phyloP scores from a whole-genome alignment of 2,113 vertebrate species.

The Heptranchias perlo region DNA sequence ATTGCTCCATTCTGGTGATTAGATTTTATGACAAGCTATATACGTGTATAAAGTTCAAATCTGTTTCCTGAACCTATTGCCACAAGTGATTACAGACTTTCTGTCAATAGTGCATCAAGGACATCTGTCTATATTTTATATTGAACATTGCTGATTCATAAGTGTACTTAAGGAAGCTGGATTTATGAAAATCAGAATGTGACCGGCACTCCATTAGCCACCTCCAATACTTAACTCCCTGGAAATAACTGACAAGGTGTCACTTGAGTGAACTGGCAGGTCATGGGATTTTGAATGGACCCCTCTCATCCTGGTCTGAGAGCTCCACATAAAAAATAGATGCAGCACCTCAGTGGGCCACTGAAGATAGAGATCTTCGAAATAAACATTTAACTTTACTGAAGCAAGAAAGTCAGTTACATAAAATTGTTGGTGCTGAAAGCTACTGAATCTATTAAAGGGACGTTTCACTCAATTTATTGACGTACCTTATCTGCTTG shows the following conservation, averaged over 20 bases:
- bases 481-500: not conserved
- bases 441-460: not conserved
- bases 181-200: not conserved
- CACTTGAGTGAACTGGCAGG: not conserved
- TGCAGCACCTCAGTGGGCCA: not conserved
- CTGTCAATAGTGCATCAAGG: not conserved
- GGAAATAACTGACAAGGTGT: not conserved
- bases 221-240: not conserved
- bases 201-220: constrained; percentile 1
- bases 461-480: not conserved
- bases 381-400: not conserved
- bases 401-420: not conserved
- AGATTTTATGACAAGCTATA: not conserved
- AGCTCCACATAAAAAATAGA: not conserved
- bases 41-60: not conserved
- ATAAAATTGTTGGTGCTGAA: no score
- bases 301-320: not conserved
- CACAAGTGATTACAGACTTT: not conserved
- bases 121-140: constrained; percentile 22
- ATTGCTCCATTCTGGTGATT: not conserved
- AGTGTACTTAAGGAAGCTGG: not conserved
- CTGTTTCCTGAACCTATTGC: constrained; percentile 14
- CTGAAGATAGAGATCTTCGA: not conserved
- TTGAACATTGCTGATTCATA: not conserved
- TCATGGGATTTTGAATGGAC: not conserved